Evolutionary conservation across 1,140 invertebrate genomes (phyloP), one percentile per base, ranked within the genome.

Genomic region (Ptiloglossa arizonensis): DNA sequence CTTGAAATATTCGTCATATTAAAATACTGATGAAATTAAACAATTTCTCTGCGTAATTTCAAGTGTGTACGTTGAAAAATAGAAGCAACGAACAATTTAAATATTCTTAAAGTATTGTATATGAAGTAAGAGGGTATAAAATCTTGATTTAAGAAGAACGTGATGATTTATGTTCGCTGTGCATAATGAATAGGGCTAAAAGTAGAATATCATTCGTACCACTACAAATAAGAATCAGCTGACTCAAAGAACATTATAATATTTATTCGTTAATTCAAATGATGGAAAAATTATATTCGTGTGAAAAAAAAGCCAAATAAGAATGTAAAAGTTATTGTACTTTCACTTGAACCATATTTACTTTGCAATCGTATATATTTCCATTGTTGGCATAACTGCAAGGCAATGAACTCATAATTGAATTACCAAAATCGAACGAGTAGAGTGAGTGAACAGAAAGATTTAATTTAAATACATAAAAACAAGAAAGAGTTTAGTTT

Each of bases 1-100:
- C 85, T 91, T 15, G 87, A 89, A 64, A 87, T 87, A 35, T 87
- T 90, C 13, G 87, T 86, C 89, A 91, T 91, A 46, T 81, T 86
- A 38, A 13, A 72, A 54, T 32, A 17, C 13, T 27, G 6, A 44
- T 15, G 13, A 57, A n/a, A 41, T 32, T 24, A 50, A 44, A 41
- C 19, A 66, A 1, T 19, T 48, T 15, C 13, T 79, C 35, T 41
- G 29, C 15, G 4, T 9, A 44, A 56, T 63, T 32, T 35, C 32
- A 9, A n/a, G 5, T 24, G 2, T 46, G 4, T 62, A 48, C 2
- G 8, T 13, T 11, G 0, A 15, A 67, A 67, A 32, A 19, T 9
- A 24, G 4, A 24, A 67, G 17, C 9, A 22, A 44, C 0, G n/a
- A 38, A 48, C 0, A 22, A 56, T 68, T 59, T 44, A 19, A 2